Conservation (phyloP, 2,113 vertebrate species). For the Hemiprocne comata region DNA sequence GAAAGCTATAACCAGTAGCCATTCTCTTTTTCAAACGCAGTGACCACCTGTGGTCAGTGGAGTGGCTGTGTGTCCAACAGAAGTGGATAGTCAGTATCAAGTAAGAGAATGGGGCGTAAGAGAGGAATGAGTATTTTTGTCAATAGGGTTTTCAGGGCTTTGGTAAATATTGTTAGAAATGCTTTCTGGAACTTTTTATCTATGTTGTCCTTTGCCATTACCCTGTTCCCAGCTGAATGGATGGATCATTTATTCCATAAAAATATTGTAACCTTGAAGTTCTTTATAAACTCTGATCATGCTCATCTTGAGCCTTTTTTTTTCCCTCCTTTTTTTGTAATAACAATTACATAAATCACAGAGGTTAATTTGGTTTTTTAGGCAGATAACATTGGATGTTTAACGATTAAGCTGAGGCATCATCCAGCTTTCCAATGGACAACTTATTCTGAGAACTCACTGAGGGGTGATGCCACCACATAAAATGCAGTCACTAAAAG, state of each 20-base stretch:
- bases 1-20: background rate
- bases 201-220: background rate
- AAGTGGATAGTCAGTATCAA: background rate
- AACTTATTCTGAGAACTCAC: background rate
- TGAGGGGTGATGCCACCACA: background rate
- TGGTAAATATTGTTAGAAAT: background rate
- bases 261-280: background rate
- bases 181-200: background rate
- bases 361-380: background rate
- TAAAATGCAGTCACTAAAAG: background rate
- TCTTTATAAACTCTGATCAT: background rate
- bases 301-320: background rate
- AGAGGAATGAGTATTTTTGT: background rate
- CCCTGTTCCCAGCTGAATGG: background rate
- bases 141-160: background rate
- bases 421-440: background rate
- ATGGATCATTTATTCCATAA: background rate
- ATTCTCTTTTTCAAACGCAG: background rate
- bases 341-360: background rate
- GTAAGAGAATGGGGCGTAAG: background rate
- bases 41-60: background rate
- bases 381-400: background rate
- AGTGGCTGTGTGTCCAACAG: background rate
- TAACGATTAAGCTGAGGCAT: background rate
- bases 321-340: background rate